Conservation (phyloP, 2,113 vertebrate genomes). For the Arothron firmamentum region DNA sequence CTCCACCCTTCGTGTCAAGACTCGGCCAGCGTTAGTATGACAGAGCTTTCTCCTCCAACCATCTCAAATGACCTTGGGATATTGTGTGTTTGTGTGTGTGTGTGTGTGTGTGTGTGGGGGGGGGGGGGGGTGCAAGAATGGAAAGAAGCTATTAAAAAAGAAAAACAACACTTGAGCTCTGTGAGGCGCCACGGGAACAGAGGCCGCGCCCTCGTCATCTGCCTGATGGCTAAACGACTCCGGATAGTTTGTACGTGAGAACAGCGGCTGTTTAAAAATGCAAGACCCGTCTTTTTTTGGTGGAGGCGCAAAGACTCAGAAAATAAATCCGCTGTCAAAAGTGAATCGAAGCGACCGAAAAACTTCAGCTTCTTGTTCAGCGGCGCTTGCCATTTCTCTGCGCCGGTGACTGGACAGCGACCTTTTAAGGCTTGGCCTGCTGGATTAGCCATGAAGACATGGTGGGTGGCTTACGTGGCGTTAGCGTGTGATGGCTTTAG, state of each 20-base stretch:
- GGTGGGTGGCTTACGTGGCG: conserved; percentile 11
- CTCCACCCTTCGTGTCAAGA: no score
- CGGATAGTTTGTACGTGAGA: not conserved
- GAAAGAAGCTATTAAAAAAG: not conserved
- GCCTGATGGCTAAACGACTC: conserved; percentile 15
- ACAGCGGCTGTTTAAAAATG: conserved; percentile 23
- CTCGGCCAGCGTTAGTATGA: not conserved
- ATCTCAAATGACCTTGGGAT: conserved; percentile 3
- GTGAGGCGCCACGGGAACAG: not conserved
- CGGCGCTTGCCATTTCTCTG: not conserved
- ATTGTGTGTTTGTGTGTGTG: no score
- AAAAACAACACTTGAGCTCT: conserved; percentile 1
- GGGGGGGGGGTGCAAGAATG: not conserved
- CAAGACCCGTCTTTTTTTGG: conserved; percentile 26
- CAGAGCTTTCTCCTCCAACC: not conserved
- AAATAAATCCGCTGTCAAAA: conserved; percentile 27
- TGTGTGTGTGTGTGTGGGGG: no score
- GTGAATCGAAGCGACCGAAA: no score
- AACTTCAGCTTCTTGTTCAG: not conserved
- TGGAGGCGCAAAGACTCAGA: conserved; percentile 1
- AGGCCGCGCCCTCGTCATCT: conserved; percentile 6
- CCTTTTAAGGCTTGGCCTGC: conserved; percentile 36
- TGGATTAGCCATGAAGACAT: conserved; percentile 18
- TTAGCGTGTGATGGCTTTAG: conserved; percentile 9
- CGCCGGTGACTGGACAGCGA: conserved; percentile 22